phyloP scores from a whole-genome alignment of 2,113 vertebrate species.

The Chionodraco myersi region DNA sequence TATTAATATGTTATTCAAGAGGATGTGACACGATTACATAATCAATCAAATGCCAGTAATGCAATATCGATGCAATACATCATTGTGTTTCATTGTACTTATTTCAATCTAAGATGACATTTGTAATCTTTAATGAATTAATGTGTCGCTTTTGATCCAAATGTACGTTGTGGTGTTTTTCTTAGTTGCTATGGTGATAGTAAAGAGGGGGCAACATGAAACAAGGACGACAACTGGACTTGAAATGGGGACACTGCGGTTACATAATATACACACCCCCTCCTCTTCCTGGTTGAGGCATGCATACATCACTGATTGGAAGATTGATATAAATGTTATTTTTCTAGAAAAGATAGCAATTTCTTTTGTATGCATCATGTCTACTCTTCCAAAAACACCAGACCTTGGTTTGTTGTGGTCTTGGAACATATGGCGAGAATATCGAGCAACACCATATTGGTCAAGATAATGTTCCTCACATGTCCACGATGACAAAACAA shows the following conservation, averaged over 20 bases:
- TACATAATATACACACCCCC: not conserved
- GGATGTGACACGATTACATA: not conserved
- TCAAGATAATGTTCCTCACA: no score
- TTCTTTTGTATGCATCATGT: not conserved
- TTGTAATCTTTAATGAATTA: not conserved
- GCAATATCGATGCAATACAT: not conserved
- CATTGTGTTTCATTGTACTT: not conserved
- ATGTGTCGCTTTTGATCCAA: not conserved
- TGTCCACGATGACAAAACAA: no score
- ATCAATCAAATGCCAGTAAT: not conserved
- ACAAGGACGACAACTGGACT: not conserved
- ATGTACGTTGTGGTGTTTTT: not conserved
- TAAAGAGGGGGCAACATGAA: not conserved
- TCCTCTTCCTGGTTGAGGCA: not conserved
- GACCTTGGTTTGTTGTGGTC: no score
- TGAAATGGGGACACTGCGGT: not conserved
- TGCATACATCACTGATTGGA: not conserved
- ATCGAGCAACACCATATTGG: no score
- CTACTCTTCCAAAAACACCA: no score
- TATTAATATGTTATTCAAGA: slow-evolving; percentile 3
- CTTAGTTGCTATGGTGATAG: not conserved
- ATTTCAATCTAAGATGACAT: not conserved
- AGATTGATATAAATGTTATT: not conserved
- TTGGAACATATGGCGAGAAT: no score
- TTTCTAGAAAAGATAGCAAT: not conserved